Evolutionary conservation across 2,797 vertebrate genomes (phyloP), one percentile per base, ranked within the genome.

Genomic region (Amphiprion clarkii): DNA sequence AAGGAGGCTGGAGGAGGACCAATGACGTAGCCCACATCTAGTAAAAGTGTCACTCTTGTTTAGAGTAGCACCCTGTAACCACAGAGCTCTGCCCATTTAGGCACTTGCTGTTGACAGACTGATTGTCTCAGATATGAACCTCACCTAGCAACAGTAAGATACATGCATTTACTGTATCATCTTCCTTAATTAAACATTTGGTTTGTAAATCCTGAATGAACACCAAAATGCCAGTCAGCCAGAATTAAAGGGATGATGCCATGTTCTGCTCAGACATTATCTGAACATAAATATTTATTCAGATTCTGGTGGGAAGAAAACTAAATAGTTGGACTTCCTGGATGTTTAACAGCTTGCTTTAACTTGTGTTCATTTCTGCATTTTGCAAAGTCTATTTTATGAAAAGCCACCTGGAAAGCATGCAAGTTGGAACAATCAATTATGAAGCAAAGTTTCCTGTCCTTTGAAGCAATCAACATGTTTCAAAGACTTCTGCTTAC

Each of bases 21-120:
- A 57, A 6, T 21, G 19, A 52, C 2, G 19, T 25, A 12, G 8
- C 16, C 31, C 42, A n/a, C 23, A 19, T 49, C 29, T 31, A n/a
- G 39, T 66, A 11, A 66, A 70, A 63, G 33, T 55, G 25, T 31
- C 33, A 69, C 4, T 42, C 8, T 14, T 48, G 29, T 65, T 55
- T 29, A 19, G 21, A 23, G 25, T 9, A 21, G 3, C 54, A 52
- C 27, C 44, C 8, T 29, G 63, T 59, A 25, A 10, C 11, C 23
- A 46, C 4, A 2, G 3, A 31, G 29, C 17, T 57, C n/a, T 17
- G 2, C 40, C 13, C 27, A 42, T 49, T 51, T n/a, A 25, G 27
- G 2, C 39, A 33, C 6, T 9, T 63, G 5, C 17, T 21, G 57
- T 16, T 54, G 40, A 67, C 16, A n/a, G 21, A 49, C 23, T 1